Percentiles rank a stretch among this genome's conserved stretches.
These are phyloP conservation scores for Crypturellus tataupa DNA, from an alignment of 2,797 vertebrate species.

Conservation along the genomic window DNA sequence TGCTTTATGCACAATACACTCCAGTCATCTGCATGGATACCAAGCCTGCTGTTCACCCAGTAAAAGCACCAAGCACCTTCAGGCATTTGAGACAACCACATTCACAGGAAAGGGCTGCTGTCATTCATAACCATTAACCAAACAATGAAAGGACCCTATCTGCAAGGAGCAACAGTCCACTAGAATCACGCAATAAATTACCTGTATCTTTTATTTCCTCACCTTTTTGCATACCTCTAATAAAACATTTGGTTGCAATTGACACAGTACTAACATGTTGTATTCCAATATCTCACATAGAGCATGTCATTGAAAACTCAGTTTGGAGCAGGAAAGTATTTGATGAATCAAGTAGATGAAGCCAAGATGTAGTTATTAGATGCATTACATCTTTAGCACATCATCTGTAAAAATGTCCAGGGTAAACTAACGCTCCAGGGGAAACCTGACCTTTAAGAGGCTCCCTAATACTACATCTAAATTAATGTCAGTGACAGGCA, in stretches of 20 bases:
- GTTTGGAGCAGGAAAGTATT: slow-evolving; percentile 71
- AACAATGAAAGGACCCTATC: background rate
- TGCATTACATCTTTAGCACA: slow-evolving; percentile 79
- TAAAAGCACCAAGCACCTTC: background rate
- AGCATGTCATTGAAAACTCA: slow-evolving; percentile 66
- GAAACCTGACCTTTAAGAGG: slow-evolving; percentile 78
- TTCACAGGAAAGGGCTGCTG: background rate
- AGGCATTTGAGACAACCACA: background rate
- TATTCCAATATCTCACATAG: slow-evolving; percentile 60
- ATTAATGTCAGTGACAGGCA: slow-evolving; percentile 79
- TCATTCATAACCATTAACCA: slow-evolving; percentile 14
- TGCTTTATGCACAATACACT: background rate
- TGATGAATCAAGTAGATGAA: slow-evolving; percentile 81
- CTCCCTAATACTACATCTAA: slow-evolving; percentile 80
- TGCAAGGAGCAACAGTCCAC: slow-evolving; percentile 23
- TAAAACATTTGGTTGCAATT: slow-evolving; percentile 46
- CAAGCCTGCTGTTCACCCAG: background rate
- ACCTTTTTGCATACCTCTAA: background rate
- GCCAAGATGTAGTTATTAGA: slow-evolving; percentile 77
- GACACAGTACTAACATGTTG: slow-evolving; percentile 55
- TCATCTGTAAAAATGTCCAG: slow-evolving; percentile 78
- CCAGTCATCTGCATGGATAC: background rate
- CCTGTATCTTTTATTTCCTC: background rate
- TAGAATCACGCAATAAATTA: slow-evolving; percentile 13
- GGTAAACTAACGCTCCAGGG: slow-evolving; percentile 76